Percentiles rank a stretch among this genome's conserved stretches.
phyloP scores from a whole-genome alignment of 2,797 vertebrate species.

The Spinus pinus region DNA sequence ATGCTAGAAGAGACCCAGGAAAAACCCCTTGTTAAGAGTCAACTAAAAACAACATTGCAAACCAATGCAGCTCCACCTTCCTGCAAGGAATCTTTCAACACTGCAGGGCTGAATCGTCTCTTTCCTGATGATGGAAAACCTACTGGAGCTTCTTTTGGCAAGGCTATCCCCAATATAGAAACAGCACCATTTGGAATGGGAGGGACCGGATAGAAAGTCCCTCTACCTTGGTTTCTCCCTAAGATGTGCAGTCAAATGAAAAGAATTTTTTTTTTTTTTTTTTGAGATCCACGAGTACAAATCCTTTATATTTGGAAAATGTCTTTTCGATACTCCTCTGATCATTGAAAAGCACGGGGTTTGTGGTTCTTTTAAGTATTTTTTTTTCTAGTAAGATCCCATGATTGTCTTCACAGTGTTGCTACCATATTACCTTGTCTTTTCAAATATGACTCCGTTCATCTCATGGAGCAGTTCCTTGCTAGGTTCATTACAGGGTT shows the following conservation, averaged over 20 bases:
- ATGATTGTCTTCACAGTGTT: slow-evolving; percentile 99
- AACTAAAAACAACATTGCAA: slow-evolving; percentile 77
- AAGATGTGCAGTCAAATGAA: slow-evolving; percentile 73
- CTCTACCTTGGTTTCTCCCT: slow-evolving; percentile 73
- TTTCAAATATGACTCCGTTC: slow-evolving; percentile 83
- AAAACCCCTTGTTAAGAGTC: slow-evolving; percentile 76
- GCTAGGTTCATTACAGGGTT: slow-evolving; percentile 71
- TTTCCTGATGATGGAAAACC: slow-evolving; percentile 70
- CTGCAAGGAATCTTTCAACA: slow-evolving; percentile 72
- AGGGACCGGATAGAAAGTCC: slow-evolving; percentile 58
- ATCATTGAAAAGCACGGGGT: slow-evolving; percentile 46
- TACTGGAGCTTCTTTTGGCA: slow-evolving; percentile 84
- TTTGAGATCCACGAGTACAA: slow-evolving; percentile 75
- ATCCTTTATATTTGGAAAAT: slow-evolving; percentile 75
- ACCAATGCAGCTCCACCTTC: slow-evolving; percentile 74
- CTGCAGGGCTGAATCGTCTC: slow-evolving; percentile 62
- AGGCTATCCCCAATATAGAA: slow-evolving; percentile 81
- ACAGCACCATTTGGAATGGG: slow-evolving; percentile 81
- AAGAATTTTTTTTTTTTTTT: slow-evolving; percentile 40
- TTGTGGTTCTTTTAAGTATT: background rate
- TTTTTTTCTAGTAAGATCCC: slow-evolving; percentile 82
- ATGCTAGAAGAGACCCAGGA: slow-evolving; percentile 79
- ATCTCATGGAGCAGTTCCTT: slow-evolving; percentile 77
- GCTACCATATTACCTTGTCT: slow-evolving; percentile 88
- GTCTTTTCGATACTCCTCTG: slow-evolving; percentile 66